A percentile compares a stretch with the other conserved stretches of the same genome.
These are phyloP conservation scores for Phalloptychus januarius DNA, from an alignment of 2,797 vertebrate genomes.

Conservation along the genomic window DNA sequence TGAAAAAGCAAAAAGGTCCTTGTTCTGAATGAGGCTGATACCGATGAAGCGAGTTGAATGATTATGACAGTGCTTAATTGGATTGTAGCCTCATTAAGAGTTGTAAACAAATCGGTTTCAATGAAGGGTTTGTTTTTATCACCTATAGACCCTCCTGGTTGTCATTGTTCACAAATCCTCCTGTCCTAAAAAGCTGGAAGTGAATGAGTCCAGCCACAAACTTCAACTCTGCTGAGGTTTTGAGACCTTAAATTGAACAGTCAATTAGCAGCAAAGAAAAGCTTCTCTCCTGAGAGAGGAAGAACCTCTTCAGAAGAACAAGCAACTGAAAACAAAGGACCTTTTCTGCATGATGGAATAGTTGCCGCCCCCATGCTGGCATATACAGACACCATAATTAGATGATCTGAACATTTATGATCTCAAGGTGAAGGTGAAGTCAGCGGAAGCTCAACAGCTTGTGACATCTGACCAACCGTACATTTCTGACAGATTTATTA, in stretches of 20 bases:
- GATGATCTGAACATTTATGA: not conserved
- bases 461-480: not conserved
- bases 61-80: not conserved
- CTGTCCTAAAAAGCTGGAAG: not conserved
- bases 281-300: not conserved
- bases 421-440: not conserved
- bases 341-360: not conserved
- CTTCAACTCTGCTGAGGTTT: not conserved
- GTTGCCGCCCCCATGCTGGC: not conserved
- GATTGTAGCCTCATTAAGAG: not conserved
- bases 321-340: not conserved
- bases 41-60: not conserved
- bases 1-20: not conserved
- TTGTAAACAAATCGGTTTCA: not conserved
- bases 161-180: too few species aligned
- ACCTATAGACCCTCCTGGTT: not conserved
- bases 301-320: not conserved
- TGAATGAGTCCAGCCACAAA: not conserved
- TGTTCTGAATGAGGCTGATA: not conserved
- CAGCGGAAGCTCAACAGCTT: not conserved
- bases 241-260: not conserved
- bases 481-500: not conserved
- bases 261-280: not conserved
- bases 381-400: not conserved
- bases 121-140: not conserved